These are phyloP conservation scores for Anoplopoma fimbria DNA, from an alignment of 2,113 vertebrate species.

Conservation along the genomic window DNA sequence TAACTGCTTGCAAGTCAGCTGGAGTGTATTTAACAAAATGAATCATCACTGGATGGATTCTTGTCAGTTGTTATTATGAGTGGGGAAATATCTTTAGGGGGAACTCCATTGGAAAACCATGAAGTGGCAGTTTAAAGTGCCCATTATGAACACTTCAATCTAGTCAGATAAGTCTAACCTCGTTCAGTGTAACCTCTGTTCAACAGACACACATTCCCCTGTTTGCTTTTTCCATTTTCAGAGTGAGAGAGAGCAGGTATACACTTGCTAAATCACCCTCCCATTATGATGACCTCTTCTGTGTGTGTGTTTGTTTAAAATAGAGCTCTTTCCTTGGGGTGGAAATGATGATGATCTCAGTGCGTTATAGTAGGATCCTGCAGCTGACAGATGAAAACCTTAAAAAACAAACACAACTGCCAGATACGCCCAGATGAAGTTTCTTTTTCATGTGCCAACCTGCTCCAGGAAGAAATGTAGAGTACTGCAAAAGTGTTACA, in stretches of 20 bases:
- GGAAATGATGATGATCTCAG: slow-evolving; percentile 49
- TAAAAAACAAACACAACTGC: slow-evolving; percentile 45
- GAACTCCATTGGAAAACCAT: background rate
- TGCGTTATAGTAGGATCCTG: slow-evolving; percentile 23
- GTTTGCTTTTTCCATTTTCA: slow-evolving; percentile 24
- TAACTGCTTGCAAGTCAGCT: too few species aligned
- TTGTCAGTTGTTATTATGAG: background rate
- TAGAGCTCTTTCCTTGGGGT: slow-evolving; percentile 18
- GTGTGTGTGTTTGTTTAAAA: slow-evolving; percentile 10
- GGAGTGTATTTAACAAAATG: background rate
- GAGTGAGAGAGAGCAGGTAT: slow-evolving; percentile 48
- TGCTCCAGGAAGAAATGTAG: slow-evolving; percentile 15
- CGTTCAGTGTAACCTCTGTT: slow-evolving; percentile 14
- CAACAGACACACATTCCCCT: slow-evolving; percentile 23
- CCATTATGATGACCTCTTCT: slow-evolving; percentile 24
- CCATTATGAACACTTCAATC: slow-evolving; percentile 5
- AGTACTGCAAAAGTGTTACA: background rate
- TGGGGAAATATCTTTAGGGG: background rate
- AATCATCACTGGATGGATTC: background rate
- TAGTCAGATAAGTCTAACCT: background rate
- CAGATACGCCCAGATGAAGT: slow-evolving; percentile 10
- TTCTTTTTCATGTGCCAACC: slow-evolving; percentile 53
- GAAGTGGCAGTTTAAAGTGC: background rate
- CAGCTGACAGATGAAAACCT: slow-evolving; percentile 58
- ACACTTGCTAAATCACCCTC: slow-evolving; percentile 46